Evolutionary conservation across 2,113 vertebrate species (phyloP).

Genomic region (Callocephalon fimbriatum): DNA sequence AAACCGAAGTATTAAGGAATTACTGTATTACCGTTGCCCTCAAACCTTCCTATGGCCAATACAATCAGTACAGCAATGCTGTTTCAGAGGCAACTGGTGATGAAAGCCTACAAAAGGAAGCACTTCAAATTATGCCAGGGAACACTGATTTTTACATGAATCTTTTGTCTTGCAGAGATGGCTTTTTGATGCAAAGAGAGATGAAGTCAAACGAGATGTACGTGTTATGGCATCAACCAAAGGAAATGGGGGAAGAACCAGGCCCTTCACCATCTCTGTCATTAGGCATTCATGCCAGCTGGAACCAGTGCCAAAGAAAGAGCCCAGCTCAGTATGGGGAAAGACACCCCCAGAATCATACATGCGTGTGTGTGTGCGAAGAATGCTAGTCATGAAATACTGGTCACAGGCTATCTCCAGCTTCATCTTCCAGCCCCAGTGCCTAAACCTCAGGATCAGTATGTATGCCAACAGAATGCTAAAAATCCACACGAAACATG

Average conservation of each 20-base stretch:
- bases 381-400: background rate
- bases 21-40: background rate
- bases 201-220: background rate
- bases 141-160: background rate
- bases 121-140: background rate
- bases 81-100: background rate
- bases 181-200: background rate
- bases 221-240: background rate
- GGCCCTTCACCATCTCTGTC: background rate
- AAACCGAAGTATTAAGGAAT: background rate
- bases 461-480: accelerated
- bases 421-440: background rate
- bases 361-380: background rate
- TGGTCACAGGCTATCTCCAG: background rate
- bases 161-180: background rate
- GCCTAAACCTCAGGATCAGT: background rate
- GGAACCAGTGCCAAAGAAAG: background rate
- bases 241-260: background rate
- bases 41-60: background rate
- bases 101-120: background rate
- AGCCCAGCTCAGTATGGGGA: background rate
- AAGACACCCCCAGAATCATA: background rate
- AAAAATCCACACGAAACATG: background rate
- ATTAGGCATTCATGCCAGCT: background rate
- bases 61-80: background rate